Evolutionary conservation across 2,797 vertebrate species (phyloP).

Genomic region (Craterocephalus amniculus): DNA sequence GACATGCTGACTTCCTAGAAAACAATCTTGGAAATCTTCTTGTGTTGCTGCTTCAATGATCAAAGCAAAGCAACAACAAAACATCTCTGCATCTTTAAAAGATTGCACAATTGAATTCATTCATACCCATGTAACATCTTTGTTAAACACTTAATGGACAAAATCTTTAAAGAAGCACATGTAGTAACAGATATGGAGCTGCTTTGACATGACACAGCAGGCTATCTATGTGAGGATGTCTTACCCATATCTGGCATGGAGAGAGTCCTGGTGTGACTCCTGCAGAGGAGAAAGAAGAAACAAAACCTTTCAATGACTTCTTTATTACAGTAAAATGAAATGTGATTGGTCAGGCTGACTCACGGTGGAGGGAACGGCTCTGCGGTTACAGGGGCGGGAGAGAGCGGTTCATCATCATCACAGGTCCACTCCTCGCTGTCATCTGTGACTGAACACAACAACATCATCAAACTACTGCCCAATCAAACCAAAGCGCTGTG

Average conservation of each 20-base stretch:
- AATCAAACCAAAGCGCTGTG: background rate
- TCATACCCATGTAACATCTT: no score
- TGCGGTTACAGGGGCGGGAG: slow-evolving; percentile 27
- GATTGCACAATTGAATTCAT: no score
- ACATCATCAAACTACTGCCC: slow-evolving; percentile 17
- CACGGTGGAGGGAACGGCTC: slow-evolving; percentile 54
- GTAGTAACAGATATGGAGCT: background rate
- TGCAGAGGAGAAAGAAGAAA: slow-evolving; percentile 38
- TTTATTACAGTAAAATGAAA: background rate
- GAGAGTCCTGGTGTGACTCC: slow-evolving; percentile 56
- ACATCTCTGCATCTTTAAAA: no score
- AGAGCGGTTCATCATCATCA: slow-evolving; percentile 77
- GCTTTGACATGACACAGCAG: background rate
- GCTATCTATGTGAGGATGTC: slow-evolving; percentile 13
- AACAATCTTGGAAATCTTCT: no score
- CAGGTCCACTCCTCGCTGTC: slow-evolving; percentile 83
- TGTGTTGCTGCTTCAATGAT: no score
- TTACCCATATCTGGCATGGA: slow-evolving; percentile 77
- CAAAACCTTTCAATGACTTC: background rate
- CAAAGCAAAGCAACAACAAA: no score
- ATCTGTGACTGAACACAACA: slow-evolving; percentile 74
- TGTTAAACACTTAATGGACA: background rate
- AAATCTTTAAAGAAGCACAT: background rate
- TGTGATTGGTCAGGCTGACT: slow-evolving; percentile 17
- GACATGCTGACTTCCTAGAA: no score